Evolutionary conservation across 2,888 invertebrate species (phyloP).

Genomic region (Stenodema calcarata): DNA sequence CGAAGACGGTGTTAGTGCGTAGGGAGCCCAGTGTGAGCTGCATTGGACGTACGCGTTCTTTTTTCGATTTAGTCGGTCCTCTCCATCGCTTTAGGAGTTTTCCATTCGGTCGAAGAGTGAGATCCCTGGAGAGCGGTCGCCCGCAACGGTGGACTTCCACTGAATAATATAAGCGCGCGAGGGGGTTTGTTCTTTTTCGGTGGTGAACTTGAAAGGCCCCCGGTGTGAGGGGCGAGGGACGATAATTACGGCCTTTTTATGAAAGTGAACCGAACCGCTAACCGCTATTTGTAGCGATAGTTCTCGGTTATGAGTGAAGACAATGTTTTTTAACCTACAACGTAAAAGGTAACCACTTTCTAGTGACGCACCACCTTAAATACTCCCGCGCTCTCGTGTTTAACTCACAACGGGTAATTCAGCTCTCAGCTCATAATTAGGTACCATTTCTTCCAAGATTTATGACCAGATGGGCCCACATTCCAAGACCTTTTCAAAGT

Average conservation of each 20-base stretch:
- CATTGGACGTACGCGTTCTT: slow-evolving; percentile 18
- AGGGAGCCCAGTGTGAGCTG: background rate
- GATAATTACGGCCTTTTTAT: slow-evolving; percentile 37
- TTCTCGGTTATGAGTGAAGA: background rate
- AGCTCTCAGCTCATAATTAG: too few species aligned
- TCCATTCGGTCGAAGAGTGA: background rate
- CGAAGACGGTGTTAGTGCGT: background rate
- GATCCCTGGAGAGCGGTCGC: background rate
- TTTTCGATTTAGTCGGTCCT: slow-evolving; percentile 37
- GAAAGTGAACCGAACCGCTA: slow-evolving; percentile 1
- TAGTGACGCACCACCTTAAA: background rate
- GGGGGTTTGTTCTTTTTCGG: slow-evolving; percentile 5
- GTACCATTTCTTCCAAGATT: too few species aligned
- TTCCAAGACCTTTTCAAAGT: too few species aligned
- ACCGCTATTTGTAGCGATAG: slow-evolving; percentile 29
- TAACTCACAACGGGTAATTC: too few species aligned
- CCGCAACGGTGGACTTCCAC: background rate
- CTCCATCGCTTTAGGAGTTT: background rate
- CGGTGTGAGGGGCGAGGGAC: background rate
- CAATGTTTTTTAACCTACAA: background rate
- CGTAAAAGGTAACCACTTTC: background rate
- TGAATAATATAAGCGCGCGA: slow-evolving; percentile 40
- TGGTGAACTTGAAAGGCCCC: background rate
- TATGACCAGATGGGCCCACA: too few species aligned
- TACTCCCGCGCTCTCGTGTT: background rate